Conservation (phyloP, 2,797 vertebrate species). For the Arctocebus calabarensis region DNA sequence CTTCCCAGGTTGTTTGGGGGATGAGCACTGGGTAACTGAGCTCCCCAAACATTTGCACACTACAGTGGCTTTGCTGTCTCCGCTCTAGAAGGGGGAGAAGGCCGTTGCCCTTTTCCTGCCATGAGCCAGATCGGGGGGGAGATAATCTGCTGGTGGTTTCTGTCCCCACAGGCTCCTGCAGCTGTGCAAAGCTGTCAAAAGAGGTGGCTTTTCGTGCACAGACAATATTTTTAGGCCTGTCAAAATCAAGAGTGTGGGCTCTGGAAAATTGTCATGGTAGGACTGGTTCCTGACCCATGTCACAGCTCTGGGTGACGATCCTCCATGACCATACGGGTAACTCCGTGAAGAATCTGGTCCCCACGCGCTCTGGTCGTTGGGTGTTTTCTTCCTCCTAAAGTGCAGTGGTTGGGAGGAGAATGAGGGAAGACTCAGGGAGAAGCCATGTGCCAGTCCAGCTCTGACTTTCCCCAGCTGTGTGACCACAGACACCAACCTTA, state of each 20-base stretch:
- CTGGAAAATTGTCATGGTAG: neutral
- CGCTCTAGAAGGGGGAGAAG: neutral
- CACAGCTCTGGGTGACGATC: neutral
- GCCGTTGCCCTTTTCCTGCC: neutral
- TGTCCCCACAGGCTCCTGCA: neutral
- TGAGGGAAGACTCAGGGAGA: neutral
- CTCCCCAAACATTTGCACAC: neutral
- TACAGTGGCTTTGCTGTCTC: neutral
- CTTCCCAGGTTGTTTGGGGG: neutral
- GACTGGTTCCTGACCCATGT: neutral
- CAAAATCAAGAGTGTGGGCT: neutral
- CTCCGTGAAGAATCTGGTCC: accelerated
- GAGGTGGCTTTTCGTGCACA: neutral
- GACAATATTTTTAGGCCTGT: neutral
- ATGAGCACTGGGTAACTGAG: neutral
- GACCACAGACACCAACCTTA: neutral
- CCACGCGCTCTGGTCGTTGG: neutral
- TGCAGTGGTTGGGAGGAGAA: neutral
- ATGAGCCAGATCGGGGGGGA: accelerated
- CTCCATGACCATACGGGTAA: neutral
- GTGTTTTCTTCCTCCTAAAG: neutral
- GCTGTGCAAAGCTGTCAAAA: accelerated
- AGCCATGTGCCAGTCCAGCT: neutral
- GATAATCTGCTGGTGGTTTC: neutral
- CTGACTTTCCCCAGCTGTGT: neutral